Evolutionary conservation across 2,888 invertebrate species (phyloP), one percentile per base, ranked within the genome.

Genomic region (Cetonia aurata): DNA sequence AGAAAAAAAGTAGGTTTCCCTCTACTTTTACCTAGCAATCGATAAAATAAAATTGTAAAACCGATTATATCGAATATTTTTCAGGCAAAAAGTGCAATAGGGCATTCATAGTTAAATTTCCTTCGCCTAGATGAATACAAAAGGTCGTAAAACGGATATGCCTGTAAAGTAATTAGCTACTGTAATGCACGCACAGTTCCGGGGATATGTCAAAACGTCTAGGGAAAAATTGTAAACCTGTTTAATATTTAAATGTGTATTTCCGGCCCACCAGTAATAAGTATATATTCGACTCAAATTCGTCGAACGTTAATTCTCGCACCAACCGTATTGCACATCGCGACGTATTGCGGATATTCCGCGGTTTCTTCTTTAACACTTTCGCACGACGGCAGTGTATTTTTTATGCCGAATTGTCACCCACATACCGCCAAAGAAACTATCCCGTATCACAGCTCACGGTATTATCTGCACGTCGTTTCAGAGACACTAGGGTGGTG

Each of bases 401-500:
- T 25, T 25, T 37, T 15, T 37, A n/a, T 10, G 17, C 13, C 52
- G 52, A 57, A 42, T 42, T 42, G 17, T 37, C 48, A 13, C 56
- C 67, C 56, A 56, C 57, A 67, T 56, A 56, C 31, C 41, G 17
- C 55, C 55, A 46, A 46, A 44, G 13, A 56, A 67, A 41, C 31
- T 31, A 12, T 31, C 37, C 25, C 37, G 37, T 8, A 37, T 8
- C 44, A 44, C 48, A 25, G 33, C 56, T 55, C 56, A 67, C 41
- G 17, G 33, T 33, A 67, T 52, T 57, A 57, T 37, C 57, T 19
- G 57, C 48, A 59, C 57, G 50, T 37, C 62, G 50, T 37, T 65
- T 65, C 12, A 6, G 37, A 15, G 50, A 37, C 50, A 33, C 37
- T 50, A 79, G 81, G 81, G 81, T 80, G 80, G 80, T 76, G 76